phyloP scores from a whole-genome alignment of 2,797 vertebrate species.

The Xyrichtys novacula region DNA sequence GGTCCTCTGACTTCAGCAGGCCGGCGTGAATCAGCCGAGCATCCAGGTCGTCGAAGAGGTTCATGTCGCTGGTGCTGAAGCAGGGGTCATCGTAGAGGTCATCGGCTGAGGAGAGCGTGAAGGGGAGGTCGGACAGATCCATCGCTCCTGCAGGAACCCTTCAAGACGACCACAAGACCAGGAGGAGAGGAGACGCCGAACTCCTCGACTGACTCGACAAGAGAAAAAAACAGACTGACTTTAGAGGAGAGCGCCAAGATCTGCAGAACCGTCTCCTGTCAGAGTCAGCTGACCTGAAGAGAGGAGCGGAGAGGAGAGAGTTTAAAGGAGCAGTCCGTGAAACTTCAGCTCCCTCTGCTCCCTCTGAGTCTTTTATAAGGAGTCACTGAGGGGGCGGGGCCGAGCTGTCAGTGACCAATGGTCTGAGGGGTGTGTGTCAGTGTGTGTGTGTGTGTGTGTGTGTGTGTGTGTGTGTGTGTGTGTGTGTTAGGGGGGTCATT shows the following conservation, averaged over 20 bases:
- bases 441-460: not conserved
- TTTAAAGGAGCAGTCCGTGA: constrained; percentile 70
- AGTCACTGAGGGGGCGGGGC: constrained; percentile 50
- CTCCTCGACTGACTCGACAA: not conserved
- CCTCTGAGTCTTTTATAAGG: constrained; percentile 75
- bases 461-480: constrained; percentile 3
- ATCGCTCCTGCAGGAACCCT: constrained; percentile 27
- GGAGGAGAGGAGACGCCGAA: not conserved
- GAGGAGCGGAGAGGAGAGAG: constrained; percentile 1
- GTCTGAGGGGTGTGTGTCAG: constrained; percentile 39
- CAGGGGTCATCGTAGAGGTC: constrained; percentile 97
- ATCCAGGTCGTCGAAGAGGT: constrained; percentile 96
- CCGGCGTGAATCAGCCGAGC: constrained; percentile 90
- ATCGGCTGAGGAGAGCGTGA: constrained; percentile 89
- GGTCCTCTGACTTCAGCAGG: constrained; percentile 87
- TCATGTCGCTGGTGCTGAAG: constrained; percentile 94
- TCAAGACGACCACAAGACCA: not conserved
- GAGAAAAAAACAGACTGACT: not conserved
- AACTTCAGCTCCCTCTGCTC: constrained; percentile 58
- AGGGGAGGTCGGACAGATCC: constrained; percentile 76
- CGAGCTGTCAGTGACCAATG: constrained; percentile 72
- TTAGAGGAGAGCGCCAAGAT: not conserved
- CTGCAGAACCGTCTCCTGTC: not conserved
- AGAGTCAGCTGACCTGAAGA: constrained; percentile 17
- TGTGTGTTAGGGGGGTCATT: constrained; percentile 26